Evolutionary conservation across 1,140 invertebrate genomes (phyloP), one percentile per base, ranked within the genome.

Genomic region (Dendrolimus kikuchii): DNA sequence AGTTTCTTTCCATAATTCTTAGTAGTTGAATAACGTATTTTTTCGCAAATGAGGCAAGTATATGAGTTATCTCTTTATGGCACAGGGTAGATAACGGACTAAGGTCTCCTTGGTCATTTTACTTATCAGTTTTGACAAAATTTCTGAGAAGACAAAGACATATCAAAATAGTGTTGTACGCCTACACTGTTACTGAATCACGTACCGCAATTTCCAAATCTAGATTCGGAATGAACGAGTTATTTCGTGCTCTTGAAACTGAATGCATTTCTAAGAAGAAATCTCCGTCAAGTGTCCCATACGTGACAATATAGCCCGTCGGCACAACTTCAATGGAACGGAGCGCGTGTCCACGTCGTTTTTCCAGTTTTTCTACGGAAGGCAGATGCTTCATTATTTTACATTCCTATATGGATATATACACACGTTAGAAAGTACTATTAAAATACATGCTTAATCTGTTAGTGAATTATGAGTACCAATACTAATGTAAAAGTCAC

Each of bases 171-270:
- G 55, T 53, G 9, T 54, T 23, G 41, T 55, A 59, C 58, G 55
- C 63, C 56, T 56, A 62, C 57, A 51, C 54, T 10, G 43, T 40
- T 46, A 53, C 50, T 45, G 46, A 55, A 54, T 59, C 63, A 67
- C 68, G 64, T 70, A 66, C 61, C 61, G 62, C 69, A 64, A 68
- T 62, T 62, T 62, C 69, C 55, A 66, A 60, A 64, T 66, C 60
- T 61, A 71, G 69, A 71, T 71, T 63, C 62, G 57, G 57, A 49
- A 62, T 39, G 53, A 62, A 62, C 51, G 47, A 42, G 48, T 43
- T 53, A 48, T 56, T 51, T 55, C 57, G 55, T 57, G 55, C 63
- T 66, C 62, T 60, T 50, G 53, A 57, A 68, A 64, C 49, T 50
- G 46, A 50, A 61, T 65, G 60, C 66, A 62, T 57, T 69, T 66